Evolutionary conservation across 2,888 invertebrate species (phyloP), one percentile per base, ranked within the genome.

Genomic region (Tiliacea aurago): DNA sequence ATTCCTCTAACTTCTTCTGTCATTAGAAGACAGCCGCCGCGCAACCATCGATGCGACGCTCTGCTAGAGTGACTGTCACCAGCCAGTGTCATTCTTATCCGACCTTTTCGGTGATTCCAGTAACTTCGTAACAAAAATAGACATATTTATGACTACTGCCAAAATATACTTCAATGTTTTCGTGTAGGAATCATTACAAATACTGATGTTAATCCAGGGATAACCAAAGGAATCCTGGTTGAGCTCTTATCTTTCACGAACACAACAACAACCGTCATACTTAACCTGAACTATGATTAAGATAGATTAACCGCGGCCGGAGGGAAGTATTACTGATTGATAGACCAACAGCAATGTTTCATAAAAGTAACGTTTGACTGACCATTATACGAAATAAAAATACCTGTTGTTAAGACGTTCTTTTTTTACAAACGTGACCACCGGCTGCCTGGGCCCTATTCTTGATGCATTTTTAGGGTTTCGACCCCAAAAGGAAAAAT

Each of bases 281-380:
- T 66, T 53, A 56, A 70, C 61, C 47, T 81, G 55, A 69, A 84
- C 68, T 65, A 69, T 63, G 81, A 84, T 67, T 53, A 58, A 67
- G 84, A 84, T 67, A 56, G 81, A 80, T 80, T 73, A 67, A 56
- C 59, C 33, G 43, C 49, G 5, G 74, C 58, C 9, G 23, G 23
- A 61, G 41, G 41, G 55, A 68, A 68, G 47, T 58, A 53, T 49
- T 83, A 49, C 64, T 71, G 67, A 84, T 73, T 83, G 84, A 61
- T 73, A 47, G 28, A 37, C n/a, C 28, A 33, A 53, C n/a, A 70
- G n/a, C 11, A 49, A 28, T 45, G n/a, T 9, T 61, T 49, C 23
- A 83, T 71, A 71, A 65, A 78, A 79, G 83, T 69, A 56, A 69
- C 51, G 20, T 63, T 63, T 56, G 43, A 59, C 41, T 43, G 49